These are phyloP conservation scores for Amphiprion percula DNA, from an alignment of 2,113 vertebrate species.

Conservation along the genomic window DNA sequence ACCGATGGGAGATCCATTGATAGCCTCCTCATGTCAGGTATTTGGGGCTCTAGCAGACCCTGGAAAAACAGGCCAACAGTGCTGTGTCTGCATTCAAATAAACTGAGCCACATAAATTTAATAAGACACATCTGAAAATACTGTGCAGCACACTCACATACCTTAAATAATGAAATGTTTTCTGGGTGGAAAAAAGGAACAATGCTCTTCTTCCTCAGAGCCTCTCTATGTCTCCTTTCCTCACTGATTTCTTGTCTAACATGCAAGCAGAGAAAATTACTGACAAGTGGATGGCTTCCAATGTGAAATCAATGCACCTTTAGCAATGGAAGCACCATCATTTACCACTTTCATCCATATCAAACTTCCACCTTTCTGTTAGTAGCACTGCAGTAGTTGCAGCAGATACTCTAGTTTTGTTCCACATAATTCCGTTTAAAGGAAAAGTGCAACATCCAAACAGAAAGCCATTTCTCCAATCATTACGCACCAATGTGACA, in stretches of 20 bases:
- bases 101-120: not conserved
- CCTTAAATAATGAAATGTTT: conserved; percentile 78
- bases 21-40: conserved; percentile 76
- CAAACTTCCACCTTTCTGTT: fast-evolving
- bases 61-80: conserved; percentile 31
- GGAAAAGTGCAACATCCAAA: not conserved
- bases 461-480: no score
- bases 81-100: not conserved
- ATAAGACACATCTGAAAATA: not conserved
- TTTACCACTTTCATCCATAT: not conserved
- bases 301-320: not conserved
- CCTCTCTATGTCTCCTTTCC: conserved; percentile 69
- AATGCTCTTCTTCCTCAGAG: conserved; percentile 81
- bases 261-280: not conserved
- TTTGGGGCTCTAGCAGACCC: conserved; percentile 69
- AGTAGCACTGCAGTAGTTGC: not conserved
- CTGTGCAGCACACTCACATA: conserved; percentile 6
- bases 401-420: not conserved
- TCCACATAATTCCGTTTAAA: not conserved
- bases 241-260: conserved; percentile 85
- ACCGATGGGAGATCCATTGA: conserved; percentile 80
- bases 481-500: no score
- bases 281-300: not conserved
- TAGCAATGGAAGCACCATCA: not conserved
- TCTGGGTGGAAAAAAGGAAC: conserved; percentile 90